Conservation (phyloP, 2,888 invertebrate species). For the Synanthedon vespiformis region DNA sequence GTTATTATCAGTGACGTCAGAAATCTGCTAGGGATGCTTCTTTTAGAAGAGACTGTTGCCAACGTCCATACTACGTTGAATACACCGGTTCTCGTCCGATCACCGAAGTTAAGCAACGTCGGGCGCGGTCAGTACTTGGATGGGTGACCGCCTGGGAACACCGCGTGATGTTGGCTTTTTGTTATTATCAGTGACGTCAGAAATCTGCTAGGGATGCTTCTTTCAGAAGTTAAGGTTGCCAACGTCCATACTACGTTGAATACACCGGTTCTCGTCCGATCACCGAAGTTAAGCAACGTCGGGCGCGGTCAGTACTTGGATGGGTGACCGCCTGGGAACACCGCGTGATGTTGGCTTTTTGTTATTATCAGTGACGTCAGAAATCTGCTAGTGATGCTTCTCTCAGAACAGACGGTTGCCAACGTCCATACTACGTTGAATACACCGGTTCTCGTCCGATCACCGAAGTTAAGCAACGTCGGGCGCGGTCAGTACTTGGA, state of each 20-base stretch:
- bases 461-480: conserved; percentile 21
- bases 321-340: conserved; percentile 22
- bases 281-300: conserved; percentile 43
- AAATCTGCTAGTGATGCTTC: too few relatives aligned
- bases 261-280: conserved; percentile 30
- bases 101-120: conserved; percentile 21
- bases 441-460: conserved; percentile 21
- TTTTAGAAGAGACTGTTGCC: conserved; percentile 2
- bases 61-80: conserved; percentile 19
- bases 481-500: conserved; percentile 20
- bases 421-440: conserved; percentile 19
- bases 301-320: conserved; percentile 24
- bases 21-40: too few relatives aligned
- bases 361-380: neutral
- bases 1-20: too few relatives aligned
- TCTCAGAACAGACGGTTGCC: conserved; percentile 2
- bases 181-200: too few relatives aligned
- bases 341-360: conserved; percentile 17
- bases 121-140: conserved; percentile 20
- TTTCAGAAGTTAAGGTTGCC: too few relatives aligned
- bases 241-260: too few relatives aligned
- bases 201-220: too few relatives aligned
- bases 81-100: conserved; percentile 21
- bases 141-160: conserved; percentile 22
- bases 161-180: conserved; percentile 12